phyloP scores from a whole-genome alignment of 2,888 invertebrate genomes.

The Phymatocera aterrima region DNA sequence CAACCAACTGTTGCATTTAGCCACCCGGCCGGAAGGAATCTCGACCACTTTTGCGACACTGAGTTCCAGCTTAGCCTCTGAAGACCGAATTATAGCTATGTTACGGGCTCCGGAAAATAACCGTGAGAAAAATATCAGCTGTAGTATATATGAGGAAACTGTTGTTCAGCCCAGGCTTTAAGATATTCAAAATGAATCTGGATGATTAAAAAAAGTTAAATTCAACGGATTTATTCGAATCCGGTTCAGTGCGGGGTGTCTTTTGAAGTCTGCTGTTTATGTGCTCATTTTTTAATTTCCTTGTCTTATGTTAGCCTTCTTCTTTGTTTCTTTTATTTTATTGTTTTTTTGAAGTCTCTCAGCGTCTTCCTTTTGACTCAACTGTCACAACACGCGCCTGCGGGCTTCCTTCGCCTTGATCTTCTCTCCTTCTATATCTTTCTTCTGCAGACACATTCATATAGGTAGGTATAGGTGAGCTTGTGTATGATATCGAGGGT shows the following conservation, averaged over 20 bases:
- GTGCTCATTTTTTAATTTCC: background rate
- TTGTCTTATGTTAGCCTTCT: no score
- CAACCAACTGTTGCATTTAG: slow-evolving; percentile 48
- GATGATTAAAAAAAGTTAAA: background rate
- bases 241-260: background rate
- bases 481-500: background rate
- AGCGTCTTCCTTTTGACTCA: slow-evolving; percentile 35
- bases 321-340: background rate
- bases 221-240: background rate
- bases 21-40: slow-evolving; percentile 53
- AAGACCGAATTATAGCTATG: background rate
- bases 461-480: no score
- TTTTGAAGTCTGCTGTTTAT: slow-evolving; percentile 25
- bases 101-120: background rate
- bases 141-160: background rate
- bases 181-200: background rate
- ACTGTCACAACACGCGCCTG: slow-evolving; percentile 27
- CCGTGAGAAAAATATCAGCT: background rate
- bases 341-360: background rate
- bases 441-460: background rate
- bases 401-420: slow-evolving; percentile 6
- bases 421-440: background rate
- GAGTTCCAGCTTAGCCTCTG: no score
- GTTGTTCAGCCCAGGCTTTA: background rate
- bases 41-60: slow-evolving; percentile 32